Evolutionary conservation across 2,113 vertebrate species (phyloP), one percentile per base, ranked within the genome.

Genomic region (Macquaria australasica): DNA sequence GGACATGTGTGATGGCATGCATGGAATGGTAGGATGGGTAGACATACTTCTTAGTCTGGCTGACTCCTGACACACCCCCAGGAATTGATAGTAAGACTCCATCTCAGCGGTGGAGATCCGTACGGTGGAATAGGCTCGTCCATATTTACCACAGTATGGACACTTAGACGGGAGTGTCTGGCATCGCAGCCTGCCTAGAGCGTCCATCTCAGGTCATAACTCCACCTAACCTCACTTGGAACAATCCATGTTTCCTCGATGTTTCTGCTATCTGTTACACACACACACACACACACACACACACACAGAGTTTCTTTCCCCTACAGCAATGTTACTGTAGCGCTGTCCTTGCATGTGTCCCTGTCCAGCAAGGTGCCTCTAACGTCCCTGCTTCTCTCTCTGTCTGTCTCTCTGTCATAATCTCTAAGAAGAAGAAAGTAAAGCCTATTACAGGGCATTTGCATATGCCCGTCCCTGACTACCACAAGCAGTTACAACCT

Each of bases 51-150:
- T 91, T 62, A 73, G 74, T n/a, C 87, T 80, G 80, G 90, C 78
- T n/a, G n/a, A 70, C 72, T 95, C 95, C 88, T 91, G 21, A 88
- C 97, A 98, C 83, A 91, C 95, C 88, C 86, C 94, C 77, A 98
- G 89, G 87, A 99, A 96, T 87, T 83, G 94, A 84, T 96, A 94
- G 15, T 97, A 98, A 12, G 96, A 96, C 90, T 96, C 94, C 97
- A 98, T 98, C 94, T 98, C 97, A 21, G 94, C 96, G 45, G 95
- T 94, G 10, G 97, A 96, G 89, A 98, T 98, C 83, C 96, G 94
- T 76, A 97, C 92, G 16, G 92, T 85, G 34, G 95, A 95, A 81
- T 95, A 97, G 79, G 95, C 93, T 45, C 78, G 88, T 31, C 85
- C 87, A 75, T 93, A 91, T 74, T 87, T 91, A 73, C 96, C 95